phyloP scores from a whole-genome alignment of 2,113 vertebrate species.

The Shinisaurus crocodilurus region DNA sequence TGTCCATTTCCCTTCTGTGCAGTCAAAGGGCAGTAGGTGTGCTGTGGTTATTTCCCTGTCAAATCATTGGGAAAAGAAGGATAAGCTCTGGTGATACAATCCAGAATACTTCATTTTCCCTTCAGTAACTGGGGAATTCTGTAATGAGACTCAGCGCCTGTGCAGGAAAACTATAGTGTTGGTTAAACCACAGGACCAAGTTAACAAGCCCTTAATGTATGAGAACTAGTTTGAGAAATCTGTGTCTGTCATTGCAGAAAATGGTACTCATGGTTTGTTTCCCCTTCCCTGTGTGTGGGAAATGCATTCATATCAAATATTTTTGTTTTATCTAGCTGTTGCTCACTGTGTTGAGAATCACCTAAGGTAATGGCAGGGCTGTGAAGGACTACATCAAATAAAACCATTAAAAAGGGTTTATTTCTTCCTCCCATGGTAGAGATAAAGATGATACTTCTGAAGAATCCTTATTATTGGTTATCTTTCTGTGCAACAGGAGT shows the following conservation, averaged over 20 bases:
- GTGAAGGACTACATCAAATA: slow-evolving; percentile 70
- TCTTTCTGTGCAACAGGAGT: slow-evolving; percentile 55
- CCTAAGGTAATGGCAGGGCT: slow-evolving; percentile 70
- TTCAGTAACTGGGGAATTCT: not conserved
- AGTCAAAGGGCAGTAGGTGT: not conserved
- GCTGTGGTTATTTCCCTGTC: not conserved
- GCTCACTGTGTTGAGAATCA: slow-evolving; percentile 73
- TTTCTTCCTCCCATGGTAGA: slow-evolving; percentile 60
- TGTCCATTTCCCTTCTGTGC: not conserved
- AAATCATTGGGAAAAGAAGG: not conserved
- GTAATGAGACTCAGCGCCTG: not conserved
- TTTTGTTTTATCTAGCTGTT: slow-evolving; percentile 77
- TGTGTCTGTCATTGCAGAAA: slow-evolving; percentile 60
- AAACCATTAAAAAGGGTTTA: slow-evolving; percentile 49
- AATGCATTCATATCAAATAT: slow-evolving; percentile 73
- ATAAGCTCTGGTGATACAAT: not conserved
- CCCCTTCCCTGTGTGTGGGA: slow-evolving; percentile 54
- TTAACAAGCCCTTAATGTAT: slow-evolving; percentile 29
- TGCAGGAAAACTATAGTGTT: not conserved
- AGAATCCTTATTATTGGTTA: slow-evolving; percentile 59
- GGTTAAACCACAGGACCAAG: not conserved
- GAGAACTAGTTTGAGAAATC: slow-evolving; percentile 56
- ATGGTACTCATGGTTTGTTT: slow-evolving; percentile 36
- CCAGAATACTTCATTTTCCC: not conserved
- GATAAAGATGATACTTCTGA: slow-evolving; percentile 50